Evolutionary conservation across 2,113 vertebrate genomes (phyloP), one percentile per base, ranked within the genome.

Genomic region (Equus przewalskii): DNA sequence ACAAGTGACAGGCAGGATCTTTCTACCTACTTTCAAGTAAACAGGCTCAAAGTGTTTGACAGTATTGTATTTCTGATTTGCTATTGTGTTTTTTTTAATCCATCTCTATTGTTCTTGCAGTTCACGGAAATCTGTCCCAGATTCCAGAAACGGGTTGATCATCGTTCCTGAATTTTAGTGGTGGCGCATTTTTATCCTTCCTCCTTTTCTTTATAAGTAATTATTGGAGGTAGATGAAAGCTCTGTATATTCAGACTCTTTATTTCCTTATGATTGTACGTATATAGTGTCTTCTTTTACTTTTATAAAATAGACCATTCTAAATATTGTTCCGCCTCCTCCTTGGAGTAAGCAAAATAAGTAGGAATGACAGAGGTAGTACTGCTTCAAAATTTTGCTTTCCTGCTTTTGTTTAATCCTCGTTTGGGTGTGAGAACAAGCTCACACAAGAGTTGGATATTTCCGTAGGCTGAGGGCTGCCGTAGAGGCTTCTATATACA

Each of bases 401-500:
- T 49, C 73, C 76, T 33, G 60, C 19, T 84, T 80, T 46, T 85
- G 22, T 36, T 96, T 60, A 46, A 7, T 65, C 12, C 6, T 80
- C 21, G 49, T 70, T 36, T n/a, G 41, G 22, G 18, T 58, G n/a
- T 64, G 22, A 82, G 1, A 67, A 9, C 58, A 96, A 89, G 5
- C 3, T 72, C 30, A 65, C 2, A n/a, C 51, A 67, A 69, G 5
- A 75, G 16, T 1, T 11, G 10, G 6, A 3, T 49, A 22, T 56
- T 83, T 67, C 16, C 30, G 21, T 4, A 44, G 67, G 9, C 21
- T 62, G 28, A 6, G 5, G 16, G 24, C 18, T 21, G 24, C 18
- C 12, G 1, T 1, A 24, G 21, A 69, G 22, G 7, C 4, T 44
- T 28, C 16, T 28, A 2, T 1, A 1, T 3, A 5, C 1, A 3